Evolutionary conservation across 2,888 invertebrate genomes (phyloP).

Genomic region (Anaspis maculata): DNA sequence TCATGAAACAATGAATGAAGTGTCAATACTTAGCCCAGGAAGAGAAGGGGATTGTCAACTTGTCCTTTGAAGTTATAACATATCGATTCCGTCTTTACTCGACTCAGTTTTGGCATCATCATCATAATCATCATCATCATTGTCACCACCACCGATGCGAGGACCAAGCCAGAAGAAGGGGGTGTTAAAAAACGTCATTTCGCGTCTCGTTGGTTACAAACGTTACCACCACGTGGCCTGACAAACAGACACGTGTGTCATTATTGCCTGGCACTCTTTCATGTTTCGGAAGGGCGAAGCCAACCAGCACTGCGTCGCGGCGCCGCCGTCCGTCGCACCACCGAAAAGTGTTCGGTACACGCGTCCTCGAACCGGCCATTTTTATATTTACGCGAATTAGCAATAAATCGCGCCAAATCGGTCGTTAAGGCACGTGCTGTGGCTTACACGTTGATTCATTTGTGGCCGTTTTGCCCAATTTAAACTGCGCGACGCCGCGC

Average conservation of each 20-base stretch:
- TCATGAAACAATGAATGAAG: too few relatives aligned
- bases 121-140: too few relatives aligned
- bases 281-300: constrained; percentile 34
- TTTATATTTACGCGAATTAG: constrained; percentile 42
- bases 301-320: constrained; percentile 25
- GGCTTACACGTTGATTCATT: constrained; percentile 32
- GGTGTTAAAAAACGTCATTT: constrained; percentile 43
- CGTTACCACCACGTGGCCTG: constrained; percentile 37
- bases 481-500: too few relatives aligned
- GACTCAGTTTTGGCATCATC: too few relatives aligned
- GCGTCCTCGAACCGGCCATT: constrained; percentile 27
- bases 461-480: constrained; percentile 5
- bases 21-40: too few relatives aligned
- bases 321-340: too few relatives aligned
- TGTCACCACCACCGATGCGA: too few relatives aligned
- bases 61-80: too few relatives aligned
- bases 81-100: too few relatives aligned
- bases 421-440: constrained; percentile 37
- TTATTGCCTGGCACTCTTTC: constrained; percentile 34
- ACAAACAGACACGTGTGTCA: constrained; percentile 35
- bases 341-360: constrained; percentile 23
- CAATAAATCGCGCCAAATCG: constrained; percentile 41
- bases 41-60: too few relatives aligned
- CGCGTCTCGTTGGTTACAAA: constrained; percentile 39
- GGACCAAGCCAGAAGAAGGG: too few relatives aligned